Base-by-base conservation (phyloP, 2,888 invertebrate species). In the Lepas anatifera region DNA sequence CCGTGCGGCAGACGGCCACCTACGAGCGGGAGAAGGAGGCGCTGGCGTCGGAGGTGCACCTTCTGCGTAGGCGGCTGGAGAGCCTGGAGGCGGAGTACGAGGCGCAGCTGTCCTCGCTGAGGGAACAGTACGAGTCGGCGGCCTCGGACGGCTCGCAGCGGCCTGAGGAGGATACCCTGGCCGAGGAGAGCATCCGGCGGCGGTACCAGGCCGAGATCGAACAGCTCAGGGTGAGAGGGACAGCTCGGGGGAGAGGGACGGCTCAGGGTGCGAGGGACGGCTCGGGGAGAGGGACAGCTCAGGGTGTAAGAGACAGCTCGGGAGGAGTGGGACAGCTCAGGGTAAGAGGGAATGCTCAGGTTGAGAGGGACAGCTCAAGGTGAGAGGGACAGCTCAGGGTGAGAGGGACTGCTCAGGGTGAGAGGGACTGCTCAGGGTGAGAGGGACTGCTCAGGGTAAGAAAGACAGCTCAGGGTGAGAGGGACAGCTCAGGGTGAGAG, bases 161-260 rank as follows among this genome's bases (percentile, higher is more conserved):
- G 41, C 41, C 52, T 16, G 52, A 29, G 32, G 29, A 68, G 48
- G 71, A 73, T 32, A 71, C 74, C 13, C 67, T 74, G 43, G 73
- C 78, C 35, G 76, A 76, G 68, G 76, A 76, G 68, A 72, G 75
- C 48, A 73, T 76, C 58, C 69, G 76, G 48, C 71, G 76, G 64
- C 85, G 89, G 72, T 91, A 91, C 80, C 90, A 92, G 80, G 86
- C 87, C 64, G 92, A 93, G 82, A 90, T 94, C 76, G 92, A 92
- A 79, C 92, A 92, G 79, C 83, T 94, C 72, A 85, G 89, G 76
- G 85, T 84, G 68, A 72, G 73, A 58, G 52, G n/a, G n/a, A n/a
- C n/a, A n/a, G n/a, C 41, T 25, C 69, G 29, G 16, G 8, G 32
- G n/a, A 27, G 2, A 1, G 25, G 39, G 22, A 10, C 37, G 63